A percentile compares a stretch with the other conserved stretches of the same genome.
Evolutionary conservation across 1,140 invertebrate genomes (phyloP).

Genomic region (Danaus plexippus): DNA sequence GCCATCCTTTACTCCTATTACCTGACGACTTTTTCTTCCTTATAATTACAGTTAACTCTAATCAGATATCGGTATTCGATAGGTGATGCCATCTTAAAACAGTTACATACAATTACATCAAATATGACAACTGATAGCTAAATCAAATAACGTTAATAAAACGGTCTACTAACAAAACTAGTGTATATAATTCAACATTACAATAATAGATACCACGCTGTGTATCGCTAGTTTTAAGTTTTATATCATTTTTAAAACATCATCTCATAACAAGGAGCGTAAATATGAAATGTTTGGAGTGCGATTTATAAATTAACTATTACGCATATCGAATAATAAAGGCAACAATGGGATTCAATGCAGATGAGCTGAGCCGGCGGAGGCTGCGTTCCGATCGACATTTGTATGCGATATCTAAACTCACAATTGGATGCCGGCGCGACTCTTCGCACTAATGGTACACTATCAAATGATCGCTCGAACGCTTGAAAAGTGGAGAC

Average conservation of each 20-base stretch:
- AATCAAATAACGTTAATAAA: no score
- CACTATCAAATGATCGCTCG: slow-evolving; percentile 63
- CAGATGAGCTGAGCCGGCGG: slow-evolving; percentile 55
- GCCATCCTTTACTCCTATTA: slow-evolving; percentile 57
- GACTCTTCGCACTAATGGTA: slow-evolving; percentile 68
- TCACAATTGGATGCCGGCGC: slow-evolving; percentile 69
- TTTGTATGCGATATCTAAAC: slow-evolving; percentile 71
- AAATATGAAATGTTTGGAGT: slow-evolving; percentile 36
- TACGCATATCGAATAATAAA: slow-evolving; percentile 62
- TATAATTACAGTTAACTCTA: slow-evolving; percentile 45
- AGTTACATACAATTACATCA: no score
- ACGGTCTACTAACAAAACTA: no score
- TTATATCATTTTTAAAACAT: no score
- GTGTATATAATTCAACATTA: no score
- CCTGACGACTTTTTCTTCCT: slow-evolving; percentile 59
- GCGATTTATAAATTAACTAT: slow-evolving; percentile 63
- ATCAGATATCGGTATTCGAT: no score
- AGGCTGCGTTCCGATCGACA: slow-evolving; percentile 56
- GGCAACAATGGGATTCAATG: slow-evolving; percentile 70
- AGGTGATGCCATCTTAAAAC: no score
- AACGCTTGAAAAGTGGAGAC: slow-evolving; percentile 54
- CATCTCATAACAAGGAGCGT: slow-evolving; percentile 3
- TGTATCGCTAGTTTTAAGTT: no score
- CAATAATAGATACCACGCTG: no score
- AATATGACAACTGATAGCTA: no score